A percentile compares a stretch with the other conserved stretches of the same genome.
These are phyloP conservation scores for Papilio helenus DNA, from an alignment of 1,140 invertebrate genomes.

Conservation along the genomic window DNA sequence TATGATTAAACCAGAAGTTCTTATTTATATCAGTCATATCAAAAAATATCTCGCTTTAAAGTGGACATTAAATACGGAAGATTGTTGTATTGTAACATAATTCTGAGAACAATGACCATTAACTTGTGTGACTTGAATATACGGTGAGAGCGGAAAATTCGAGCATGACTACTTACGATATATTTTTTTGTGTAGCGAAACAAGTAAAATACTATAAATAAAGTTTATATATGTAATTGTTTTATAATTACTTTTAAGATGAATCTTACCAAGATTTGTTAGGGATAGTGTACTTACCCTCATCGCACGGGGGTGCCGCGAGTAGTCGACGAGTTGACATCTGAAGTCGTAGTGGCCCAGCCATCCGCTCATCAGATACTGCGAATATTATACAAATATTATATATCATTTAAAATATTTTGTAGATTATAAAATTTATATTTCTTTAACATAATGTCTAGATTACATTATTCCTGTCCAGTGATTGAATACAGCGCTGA, in stretches of 20 bases:
- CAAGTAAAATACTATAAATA: background rate
- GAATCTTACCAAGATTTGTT: background rate
- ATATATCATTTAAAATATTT: background rate
- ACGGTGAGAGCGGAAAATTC: slow-evolving; percentile 4
- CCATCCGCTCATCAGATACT: slow-evolving; percentile 94
- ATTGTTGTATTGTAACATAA: background rate
- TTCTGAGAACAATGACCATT: slow-evolving; percentile 16
- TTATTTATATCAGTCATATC: background rate
- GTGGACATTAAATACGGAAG: slow-evolving; percentile 19
- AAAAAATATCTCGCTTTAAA: background rate
- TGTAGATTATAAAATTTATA: background rate
- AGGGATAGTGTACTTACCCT: slow-evolving; percentile 86
- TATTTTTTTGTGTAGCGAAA: background rate
- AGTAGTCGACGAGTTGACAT: slow-evolving; percentile 97
- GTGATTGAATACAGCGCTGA: no score
- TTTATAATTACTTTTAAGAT: background rate
- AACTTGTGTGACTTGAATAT: background rate
- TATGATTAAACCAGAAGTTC: no score
- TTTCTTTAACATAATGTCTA: no score
- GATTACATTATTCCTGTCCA: no score
- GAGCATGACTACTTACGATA: background rate
- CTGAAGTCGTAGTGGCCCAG: slow-evolving; percentile 94
- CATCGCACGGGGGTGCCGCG: slow-evolving; percentile 90
- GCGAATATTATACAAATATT: slow-evolving; percentile 67
- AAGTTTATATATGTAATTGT: background rate